These are phyloP conservation scores for Gallinago stenura DNA, from an alignment of 2,797 vertebrate species.

Conservation along the genomic window DNA sequence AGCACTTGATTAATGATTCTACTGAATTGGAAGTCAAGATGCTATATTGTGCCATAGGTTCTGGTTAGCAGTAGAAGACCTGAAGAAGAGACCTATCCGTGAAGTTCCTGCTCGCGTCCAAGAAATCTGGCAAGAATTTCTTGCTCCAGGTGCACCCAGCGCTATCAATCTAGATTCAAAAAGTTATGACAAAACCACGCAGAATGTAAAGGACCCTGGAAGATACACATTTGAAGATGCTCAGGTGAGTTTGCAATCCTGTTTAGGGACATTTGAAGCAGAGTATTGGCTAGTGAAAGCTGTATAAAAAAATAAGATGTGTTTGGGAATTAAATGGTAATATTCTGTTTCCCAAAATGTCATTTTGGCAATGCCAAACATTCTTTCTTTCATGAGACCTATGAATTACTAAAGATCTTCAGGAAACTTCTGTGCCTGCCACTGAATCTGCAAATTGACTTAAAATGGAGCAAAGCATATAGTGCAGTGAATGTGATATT, in stretches of 20 bases:
- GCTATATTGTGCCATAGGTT: conserved; percentile 81
- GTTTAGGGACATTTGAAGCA: background rate
- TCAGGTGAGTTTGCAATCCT: conserved; percentile 83
- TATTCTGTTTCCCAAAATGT: background rate
- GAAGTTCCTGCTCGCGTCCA: conserved; percentile 93
- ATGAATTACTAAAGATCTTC: background rate
- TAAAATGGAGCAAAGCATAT: background rate
- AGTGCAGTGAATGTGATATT: background rate
- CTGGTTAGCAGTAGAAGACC: conserved; percentile 95
- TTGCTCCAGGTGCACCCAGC: conserved; percentile 94
- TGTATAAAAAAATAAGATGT: background rate
- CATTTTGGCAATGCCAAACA: background rate
- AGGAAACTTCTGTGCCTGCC: background rate
- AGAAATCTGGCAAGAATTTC: conserved; percentile 97
- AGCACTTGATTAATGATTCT: background rate
- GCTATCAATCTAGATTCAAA: conserved; percentile 98
- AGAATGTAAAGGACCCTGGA: conserved; percentile 96
- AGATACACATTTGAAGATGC: conserved; percentile 95
- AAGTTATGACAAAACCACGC: conserved; percentile 96
- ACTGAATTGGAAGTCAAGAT: background rate
- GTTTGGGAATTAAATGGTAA: background rate
- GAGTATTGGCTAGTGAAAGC: background rate
- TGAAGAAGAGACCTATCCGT: conserved; percentile 93
- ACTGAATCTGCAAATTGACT: background rate
- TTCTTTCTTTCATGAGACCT: background rate